phyloP scores from a whole-genome alignment of 2,797 vertebrate species.

The Protosalanx chinensis region DNA sequence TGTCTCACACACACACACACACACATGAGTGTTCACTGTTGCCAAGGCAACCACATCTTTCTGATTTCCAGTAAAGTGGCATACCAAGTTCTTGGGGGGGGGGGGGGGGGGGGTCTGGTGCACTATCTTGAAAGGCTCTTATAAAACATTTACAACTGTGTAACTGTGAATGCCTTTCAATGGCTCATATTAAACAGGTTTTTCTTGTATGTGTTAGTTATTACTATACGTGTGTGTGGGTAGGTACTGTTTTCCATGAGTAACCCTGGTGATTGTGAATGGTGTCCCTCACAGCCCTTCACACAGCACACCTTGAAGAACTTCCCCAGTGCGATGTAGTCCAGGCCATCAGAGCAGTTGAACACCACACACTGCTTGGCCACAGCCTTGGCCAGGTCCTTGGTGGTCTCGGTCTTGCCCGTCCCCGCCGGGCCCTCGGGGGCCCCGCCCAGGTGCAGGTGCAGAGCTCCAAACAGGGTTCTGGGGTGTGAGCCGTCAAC shows the following conservation, averaged over 20 bases:
- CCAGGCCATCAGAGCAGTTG: conserved; percentile 90
- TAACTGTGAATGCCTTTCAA: no score
- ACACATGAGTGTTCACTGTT: conserved; percentile 11
- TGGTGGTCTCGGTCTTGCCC: conserved; percentile 90
- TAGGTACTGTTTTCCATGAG: no score
- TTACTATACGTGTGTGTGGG: no score
- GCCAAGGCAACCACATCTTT: conserved; percentile 21
- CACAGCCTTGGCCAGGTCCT: conserved; percentile 91
- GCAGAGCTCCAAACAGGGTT: conserved; percentile 86
- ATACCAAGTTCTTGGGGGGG: no score
- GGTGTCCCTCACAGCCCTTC: no score
- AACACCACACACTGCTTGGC: conserved; percentile 94
- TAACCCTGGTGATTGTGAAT: no score
- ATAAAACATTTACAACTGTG: no score
- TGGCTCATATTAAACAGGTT: no score
- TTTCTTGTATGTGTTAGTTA: no score
- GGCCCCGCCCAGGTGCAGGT: conserved; percentile 86
- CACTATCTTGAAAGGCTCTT: no score
- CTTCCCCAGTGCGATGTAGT: conserved; percentile 89
- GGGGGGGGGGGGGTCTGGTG: no score
- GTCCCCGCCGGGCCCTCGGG: conserved; percentile 91
- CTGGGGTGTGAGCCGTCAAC: conserved; percentile 52
- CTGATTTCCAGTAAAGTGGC: background rate
- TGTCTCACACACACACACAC: conserved; percentile 17
- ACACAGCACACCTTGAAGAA: conserved; percentile 83